Base-by-base conservation (phyloP, 23 tunicate genomes). In the Trididemnum miniatum region DNA sequence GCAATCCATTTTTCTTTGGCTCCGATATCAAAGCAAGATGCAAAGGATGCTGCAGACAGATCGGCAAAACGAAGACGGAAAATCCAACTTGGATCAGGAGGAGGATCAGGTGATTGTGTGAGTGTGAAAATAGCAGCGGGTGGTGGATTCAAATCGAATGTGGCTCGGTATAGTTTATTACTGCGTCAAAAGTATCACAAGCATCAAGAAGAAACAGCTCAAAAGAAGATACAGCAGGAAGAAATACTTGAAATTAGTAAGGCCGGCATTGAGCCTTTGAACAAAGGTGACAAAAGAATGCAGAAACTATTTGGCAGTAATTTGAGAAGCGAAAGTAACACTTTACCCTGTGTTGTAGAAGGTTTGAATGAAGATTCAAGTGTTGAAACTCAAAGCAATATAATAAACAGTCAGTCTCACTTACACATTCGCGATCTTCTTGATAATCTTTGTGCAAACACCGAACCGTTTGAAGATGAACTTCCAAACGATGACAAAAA, bases 91-190 rank as follows among this genome's bases (percentile, higher is more conserved):
- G 90, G 90, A 20, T 18, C 65, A 54, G 35, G n/a, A 1, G 65
- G 36, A 18, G 52, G 77, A 28, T 57, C 87, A 1, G 90, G 71
- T 51, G 87, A 74, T 38, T 57, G 73, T 26, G 85, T 89, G 31
- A 51, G 78, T 37, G 84, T 89, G 34, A 89, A 89, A 78, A 89
- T 78, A 34, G 80, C 94, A 0, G 94, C 84, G n/a, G 94, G 94
- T 0, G 94, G 94, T 0, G 94, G 94, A 20, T 89, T 89, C 37
- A 83, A 84, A 31, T 83, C 94, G 0, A 89, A 89, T 62, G 84
- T 83, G 4, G 88, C 94, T 3, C 83, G 77, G 30, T 89, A 89
- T 81, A 89, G 94, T 49, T 44, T 89, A 64, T 76, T 89, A 0
- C 71, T 83, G 40, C 82, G 94, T 1, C 94, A 89, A 72, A 80